These are phyloP conservation scores for Elymnias hypermnestra DNA, from an alignment of 1,140 invertebrate genomes.

Conservation along the genomic window DNA sequence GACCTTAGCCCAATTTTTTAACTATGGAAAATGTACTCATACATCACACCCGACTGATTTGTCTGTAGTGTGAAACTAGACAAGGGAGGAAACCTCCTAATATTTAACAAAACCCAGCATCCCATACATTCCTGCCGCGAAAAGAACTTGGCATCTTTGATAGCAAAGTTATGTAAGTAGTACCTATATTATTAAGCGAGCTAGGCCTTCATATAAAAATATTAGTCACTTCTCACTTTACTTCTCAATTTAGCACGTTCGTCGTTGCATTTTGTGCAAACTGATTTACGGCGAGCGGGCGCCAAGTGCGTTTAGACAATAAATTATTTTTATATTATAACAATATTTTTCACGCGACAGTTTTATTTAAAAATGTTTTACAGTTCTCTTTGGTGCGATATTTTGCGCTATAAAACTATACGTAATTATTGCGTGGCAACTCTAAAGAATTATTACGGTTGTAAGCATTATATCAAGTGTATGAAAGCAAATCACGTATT, in stretches of 20 bases:
- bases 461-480: slow-evolving; percentile 21
- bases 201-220: no score
- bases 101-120: no score
- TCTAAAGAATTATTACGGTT: slow-evolving; percentile 18
- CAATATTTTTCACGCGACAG: slow-evolving; percentile 31
- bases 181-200: no score
- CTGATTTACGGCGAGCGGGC: slow-evolving; percentile 21
- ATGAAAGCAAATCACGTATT: slow-evolving; percentile 22
- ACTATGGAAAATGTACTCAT: no score
- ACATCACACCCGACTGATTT: no score
- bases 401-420: slow-evolving; percentile 18
- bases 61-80: no score
- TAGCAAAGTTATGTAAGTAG: no score
- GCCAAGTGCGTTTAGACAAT: slow-evolving; percentile 29
- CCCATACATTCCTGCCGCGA: no score
- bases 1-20: no score
- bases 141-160: no score
- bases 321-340: slow-evolving; percentile 35
- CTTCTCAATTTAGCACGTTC: slow-evolving; percentile 7
- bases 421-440: slow-evolving; percentile 19
- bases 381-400: slow-evolving; percentile 18
- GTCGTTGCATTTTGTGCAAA: slow-evolving; percentile 8
- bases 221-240: no score
- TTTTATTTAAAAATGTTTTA: slow-evolving; percentile 35
- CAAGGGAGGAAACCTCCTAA: no score